phyloP scores from a whole-genome alignment of 1,140 invertebrate genomes.

The Chironomus striatipennis region DNA sequence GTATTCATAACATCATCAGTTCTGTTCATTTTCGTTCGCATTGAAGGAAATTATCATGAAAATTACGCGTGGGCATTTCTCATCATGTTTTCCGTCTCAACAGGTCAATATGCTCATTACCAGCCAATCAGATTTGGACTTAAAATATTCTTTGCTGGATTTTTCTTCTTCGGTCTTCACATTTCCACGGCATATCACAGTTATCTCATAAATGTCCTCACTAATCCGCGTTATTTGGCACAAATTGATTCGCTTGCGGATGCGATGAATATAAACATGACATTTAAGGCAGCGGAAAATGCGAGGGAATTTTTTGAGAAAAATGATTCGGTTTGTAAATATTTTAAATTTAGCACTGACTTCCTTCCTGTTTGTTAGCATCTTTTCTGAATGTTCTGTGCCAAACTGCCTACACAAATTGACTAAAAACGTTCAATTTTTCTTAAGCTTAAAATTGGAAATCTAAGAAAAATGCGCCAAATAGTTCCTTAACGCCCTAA shows the following conservation, averaged over 20 bases:
- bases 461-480: no score
- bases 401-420: no score
- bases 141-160: slow-evolving; percentile 26
- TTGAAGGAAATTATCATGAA: slow-evolving; percentile 6
- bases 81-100: background rate
- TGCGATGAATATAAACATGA: background rate
- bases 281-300: slow-evolving; percentile 19
- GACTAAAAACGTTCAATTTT: no score
- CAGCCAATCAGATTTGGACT: background rate
- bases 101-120: slow-evolving; percentile 17
- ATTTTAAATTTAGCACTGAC: no score
- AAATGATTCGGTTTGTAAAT: slow-evolving; percentile 16
- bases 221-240: slow-evolving; percentile 25
- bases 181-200: slow-evolving; percentile 26
- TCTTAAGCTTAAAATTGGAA: no score
- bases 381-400: no score
- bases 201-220: slow-evolving; percentile 27
- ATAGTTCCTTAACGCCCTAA: no score
- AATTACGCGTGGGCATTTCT: slow-evolving; percentile 23
- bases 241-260: slow-evolving; percentile 26
- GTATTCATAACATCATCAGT: background rate
- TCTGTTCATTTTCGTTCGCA: background rate
- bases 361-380: no score
- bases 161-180: slow-evolving; percentile 26
- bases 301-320: background rate